Base-by-base conservation (phyloP, 2,888 invertebrate genomes). In the Pyrgus malvae region DNA sequence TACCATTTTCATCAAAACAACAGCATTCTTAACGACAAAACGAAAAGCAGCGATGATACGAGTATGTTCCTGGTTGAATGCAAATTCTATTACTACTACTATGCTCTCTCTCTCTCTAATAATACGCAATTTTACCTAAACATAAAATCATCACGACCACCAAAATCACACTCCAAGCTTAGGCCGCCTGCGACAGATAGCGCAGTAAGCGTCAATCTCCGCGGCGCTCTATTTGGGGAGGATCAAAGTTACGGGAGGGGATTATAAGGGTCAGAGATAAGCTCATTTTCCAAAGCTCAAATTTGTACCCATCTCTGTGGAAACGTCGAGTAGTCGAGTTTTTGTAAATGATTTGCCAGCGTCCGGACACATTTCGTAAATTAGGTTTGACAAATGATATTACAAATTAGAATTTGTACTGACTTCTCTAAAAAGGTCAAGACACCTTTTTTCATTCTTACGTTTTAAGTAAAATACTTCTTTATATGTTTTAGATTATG, bases 251-350 rank as follows among this genome's bases (percentile, higher is more conserved):
- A 83, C 76, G 83, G 80, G 72, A 72, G 72, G 72, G 85, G 88
- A 88, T 88, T 88, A 88, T 88, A 85, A 87, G 87, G 88, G 88
- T 86, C 81, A 76, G 79, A 83, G 87, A 87, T 85, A 85, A 87
- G 81, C 80, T 81, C 79, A 82, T 84, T 85, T 84, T 81, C 76
- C 75, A 78, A 79, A 81, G 72, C 78, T 78, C 80, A 81, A 85
- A 84, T 84, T 84, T 79, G 78, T 84, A 77, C 74, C 78, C 71
- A 74, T 75, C 73, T 76, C 74, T 75, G 78, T 76, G 72, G 65
- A 72, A 74, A 72, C 65, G 67, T 67, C 70, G 74, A 75, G 68
- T 69, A 71, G 66, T 68, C 59, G 68, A 65, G 41, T 57, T 60
- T 57, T 57, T 60, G 56, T 55, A 55, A 59, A 54, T 55, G 55